A percentile compares a stretch with the other conserved stretches of the same genome.
Evolutionary conservation across 2,888 invertebrate species (phyloP).

Genomic region (Eumerus sabulonum): DNA sequence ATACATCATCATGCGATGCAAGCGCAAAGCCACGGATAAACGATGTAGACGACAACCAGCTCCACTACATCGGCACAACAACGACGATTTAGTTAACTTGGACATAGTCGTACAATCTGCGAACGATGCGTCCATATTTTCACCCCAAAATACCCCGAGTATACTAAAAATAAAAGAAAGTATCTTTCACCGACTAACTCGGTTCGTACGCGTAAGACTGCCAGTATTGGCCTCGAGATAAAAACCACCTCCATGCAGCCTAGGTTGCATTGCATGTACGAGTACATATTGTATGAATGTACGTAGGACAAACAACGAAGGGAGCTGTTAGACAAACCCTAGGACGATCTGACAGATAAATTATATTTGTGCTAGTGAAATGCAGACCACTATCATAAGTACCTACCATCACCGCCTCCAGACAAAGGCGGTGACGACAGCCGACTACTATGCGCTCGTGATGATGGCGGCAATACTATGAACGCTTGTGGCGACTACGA

Average conservation of each 20-base stretch:
- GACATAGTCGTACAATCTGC: conserved; percentile 21
- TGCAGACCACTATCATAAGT: conserved; percentile 32
- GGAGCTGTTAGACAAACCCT: conserved; percentile 32
- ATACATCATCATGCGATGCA: conserved; percentile 50
- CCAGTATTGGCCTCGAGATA: no score
- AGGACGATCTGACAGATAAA: conserved; percentile 55
- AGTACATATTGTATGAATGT: no score
- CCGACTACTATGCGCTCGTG: no score
- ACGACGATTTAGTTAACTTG: conserved; percentile 42
- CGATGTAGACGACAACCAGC: conserved; percentile 42
- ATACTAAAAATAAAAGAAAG: not conserved
- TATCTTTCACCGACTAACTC: no score
- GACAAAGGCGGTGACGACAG: conserved; percentile 6
- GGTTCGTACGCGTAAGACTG: no score
- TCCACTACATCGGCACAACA: conserved; percentile 23
- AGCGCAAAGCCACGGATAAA: conserved; percentile 32
- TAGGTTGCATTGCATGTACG: conserved; percentile 32
- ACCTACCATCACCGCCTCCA: conserved; percentile 26
- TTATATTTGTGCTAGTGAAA: conserved; percentile 49
- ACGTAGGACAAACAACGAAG: conserved; percentile 26
- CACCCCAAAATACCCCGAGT: conserved; percentile 44
- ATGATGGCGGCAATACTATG: not conserved
- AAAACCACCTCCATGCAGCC: not conserved
- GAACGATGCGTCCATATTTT: conserved; percentile 53
- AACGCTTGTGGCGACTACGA: conserved; percentile 43